A percentile compares a stretch with the other conserved stretches of the same genome.
phyloP scores from a whole-genome alignment of 2,113 vertebrate species.

The Clarias gariepinus region DNA sequence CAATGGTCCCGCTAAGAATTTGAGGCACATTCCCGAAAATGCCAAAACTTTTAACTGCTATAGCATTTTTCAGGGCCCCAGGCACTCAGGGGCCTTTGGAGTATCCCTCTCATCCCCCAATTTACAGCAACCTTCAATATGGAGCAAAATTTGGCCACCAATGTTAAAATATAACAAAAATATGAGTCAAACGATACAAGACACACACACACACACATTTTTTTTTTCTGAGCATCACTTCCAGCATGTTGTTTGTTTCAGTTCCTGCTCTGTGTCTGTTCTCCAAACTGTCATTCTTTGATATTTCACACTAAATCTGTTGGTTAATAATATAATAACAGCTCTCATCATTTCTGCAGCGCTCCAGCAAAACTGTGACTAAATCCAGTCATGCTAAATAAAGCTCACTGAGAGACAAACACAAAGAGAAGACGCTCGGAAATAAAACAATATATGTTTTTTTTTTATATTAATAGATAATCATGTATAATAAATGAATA shows the following conservation, averaged over 20 bases:
- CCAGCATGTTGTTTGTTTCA: conserved; percentile 7
- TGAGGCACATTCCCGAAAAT: too few relatives aligned
- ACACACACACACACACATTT: neutral
- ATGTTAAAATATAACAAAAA: neutral
- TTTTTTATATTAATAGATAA: neutral
- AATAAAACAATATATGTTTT: neutral
- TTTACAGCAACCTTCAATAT: neutral
- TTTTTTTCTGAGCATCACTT: neutral
- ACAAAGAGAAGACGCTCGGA: neutral
- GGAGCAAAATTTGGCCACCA: too few relatives aligned
- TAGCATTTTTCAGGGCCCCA: too few relatives aligned
- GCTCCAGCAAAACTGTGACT: conserved; percentile 19
- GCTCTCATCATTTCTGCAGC: neutral
- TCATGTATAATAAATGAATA: neutral
- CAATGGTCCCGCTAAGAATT: too few relatives aligned
- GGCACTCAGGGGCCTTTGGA: too few relatives aligned
- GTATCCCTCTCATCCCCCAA: too few relatives aligned
- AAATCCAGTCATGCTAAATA: neutral
- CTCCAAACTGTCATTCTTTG: neutral
- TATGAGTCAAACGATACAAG: neutral
- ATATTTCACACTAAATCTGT: conserved; percentile 27
- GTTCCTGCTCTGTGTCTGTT: neutral
- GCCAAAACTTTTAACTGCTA: too few relatives aligned
- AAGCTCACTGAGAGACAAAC: neutral
- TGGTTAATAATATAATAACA: conserved; percentile 21